Evolutionary conservation across 2,113 vertebrate genomes (phyloP).

Genomic region (Pardalotus punctatus): DNA sequence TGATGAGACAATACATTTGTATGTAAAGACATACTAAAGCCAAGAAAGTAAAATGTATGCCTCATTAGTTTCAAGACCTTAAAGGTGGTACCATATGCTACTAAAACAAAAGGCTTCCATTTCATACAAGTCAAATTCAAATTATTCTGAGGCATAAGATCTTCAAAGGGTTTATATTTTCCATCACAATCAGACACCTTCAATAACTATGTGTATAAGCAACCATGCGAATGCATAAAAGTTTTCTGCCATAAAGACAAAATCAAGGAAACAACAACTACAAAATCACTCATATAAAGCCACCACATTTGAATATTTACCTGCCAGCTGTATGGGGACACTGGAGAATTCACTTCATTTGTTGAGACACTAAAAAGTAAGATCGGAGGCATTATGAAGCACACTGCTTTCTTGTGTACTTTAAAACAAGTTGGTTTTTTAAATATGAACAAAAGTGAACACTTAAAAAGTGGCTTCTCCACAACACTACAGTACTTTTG

Average conservation of each 20-base stretch:
- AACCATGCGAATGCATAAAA: rapidly evolving
- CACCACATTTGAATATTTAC: slow-evolving; percentile 60
- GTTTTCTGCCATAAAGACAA: background rate
- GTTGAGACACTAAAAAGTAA: slow-evolving; percentile 79
- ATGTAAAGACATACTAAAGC: background rate
- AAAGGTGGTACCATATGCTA: background rate
- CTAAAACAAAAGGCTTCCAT: background rate
- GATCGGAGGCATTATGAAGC: background rate
- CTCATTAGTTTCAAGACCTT: background rate
- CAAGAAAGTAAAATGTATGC: background rate
- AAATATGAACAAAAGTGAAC: background rate
- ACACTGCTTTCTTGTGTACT: background rate
- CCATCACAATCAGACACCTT: background rate
- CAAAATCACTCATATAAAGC: background rate
- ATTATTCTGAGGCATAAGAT: background rate
- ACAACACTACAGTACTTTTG: background rate
- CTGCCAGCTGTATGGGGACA: slow-evolving; percentile 83
- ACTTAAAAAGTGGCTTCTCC: background rate
- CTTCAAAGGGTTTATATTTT: background rate
- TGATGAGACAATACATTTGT: background rate
- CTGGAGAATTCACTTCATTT: slow-evolving; percentile 86
- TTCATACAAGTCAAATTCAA: background rate
- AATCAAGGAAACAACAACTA: background rate
- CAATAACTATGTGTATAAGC: background rate
- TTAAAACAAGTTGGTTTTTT: background rate